A percentile compares a stretch with the other conserved stretches of the same genome.
Conservation (phyloP, 2,888 invertebrate genomes). For the Drosophila eohydei region DNA sequence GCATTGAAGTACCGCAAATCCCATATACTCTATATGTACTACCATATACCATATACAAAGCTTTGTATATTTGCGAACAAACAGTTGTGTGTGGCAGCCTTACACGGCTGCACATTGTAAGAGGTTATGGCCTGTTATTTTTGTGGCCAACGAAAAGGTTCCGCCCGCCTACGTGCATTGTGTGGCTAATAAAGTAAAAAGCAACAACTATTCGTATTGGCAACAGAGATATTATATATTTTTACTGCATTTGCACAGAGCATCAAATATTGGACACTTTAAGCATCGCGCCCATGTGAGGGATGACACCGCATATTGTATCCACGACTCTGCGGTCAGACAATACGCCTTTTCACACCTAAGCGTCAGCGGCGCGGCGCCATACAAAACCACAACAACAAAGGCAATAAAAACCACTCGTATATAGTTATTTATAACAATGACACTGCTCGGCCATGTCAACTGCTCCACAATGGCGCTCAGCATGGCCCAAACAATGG, state of each 20-base stretch:
- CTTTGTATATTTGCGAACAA: constrained; percentile 5
- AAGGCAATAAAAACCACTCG: constrained; percentile 24
- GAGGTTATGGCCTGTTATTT: constrained; percentile 59
- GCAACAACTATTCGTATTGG: constrained; percentile 48
- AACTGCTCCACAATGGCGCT: constrained; percentile 51
- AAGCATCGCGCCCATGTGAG: constrained; percentile 35
- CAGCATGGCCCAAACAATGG: constrained; percentile 41
- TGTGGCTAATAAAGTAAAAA: constrained; percentile 75
- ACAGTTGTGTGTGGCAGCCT: constrained; percentile 14
- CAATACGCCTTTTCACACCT: constrained; percentile 73
- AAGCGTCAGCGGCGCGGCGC: constrained; percentile 49
- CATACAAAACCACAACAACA: constrained; percentile 34
- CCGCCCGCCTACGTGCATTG: constrained; percentile 72
- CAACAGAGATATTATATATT: constrained; percentile 40
- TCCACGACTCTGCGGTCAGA: constrained; percentile 30
- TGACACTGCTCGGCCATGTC: constrained; percentile 51
- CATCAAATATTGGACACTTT: constrained; percentile 54
- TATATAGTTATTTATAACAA: constrained; percentile 59
- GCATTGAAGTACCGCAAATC: constrained; percentile 58
- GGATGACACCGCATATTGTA: constrained; percentile 34
- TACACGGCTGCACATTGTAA: constrained; percentile 37
- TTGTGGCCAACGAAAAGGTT: constrained; percentile 47
- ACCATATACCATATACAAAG: neutral
- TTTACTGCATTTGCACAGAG: constrained; percentile 37
- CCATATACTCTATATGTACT: constrained; percentile 15